Evolutionary conservation across 1,140 invertebrate genomes (phyloP).

Genomic region (Pinna nobilis): DNA sequence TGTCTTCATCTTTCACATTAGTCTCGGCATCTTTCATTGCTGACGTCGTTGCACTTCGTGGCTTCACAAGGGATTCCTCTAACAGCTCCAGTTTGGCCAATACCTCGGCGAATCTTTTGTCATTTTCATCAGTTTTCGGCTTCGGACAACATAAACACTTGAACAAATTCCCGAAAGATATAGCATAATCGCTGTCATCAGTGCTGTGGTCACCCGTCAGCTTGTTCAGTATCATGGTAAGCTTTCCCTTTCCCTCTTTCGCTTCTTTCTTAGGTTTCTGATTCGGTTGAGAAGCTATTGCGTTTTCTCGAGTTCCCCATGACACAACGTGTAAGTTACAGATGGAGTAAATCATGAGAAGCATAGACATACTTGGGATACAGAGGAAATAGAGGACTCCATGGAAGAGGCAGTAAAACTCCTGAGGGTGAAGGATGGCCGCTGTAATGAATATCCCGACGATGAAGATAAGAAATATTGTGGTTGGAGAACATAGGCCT

Average conservation of each 20-base stretch:
- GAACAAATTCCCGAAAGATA: conserved; percentile 67
- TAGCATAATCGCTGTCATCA: conserved; percentile 61
- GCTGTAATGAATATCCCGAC: conserved; percentile 79
- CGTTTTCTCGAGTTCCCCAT: conserved; percentile 93
- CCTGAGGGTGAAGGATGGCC: conserved; percentile 89
- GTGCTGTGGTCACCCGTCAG: conserved; percentile 36
- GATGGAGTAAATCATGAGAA: conserved; percentile 92
- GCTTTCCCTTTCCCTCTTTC: conserved; percentile 33
- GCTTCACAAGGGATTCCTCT: conserved; percentile 1
- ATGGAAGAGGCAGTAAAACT: conserved; percentile 85
- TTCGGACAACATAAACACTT: conserved; percentile 65
- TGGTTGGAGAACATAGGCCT: conserved; percentile 66
- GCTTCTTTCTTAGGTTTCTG: no score
- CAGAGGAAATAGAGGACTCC: conserved; percentile 92
- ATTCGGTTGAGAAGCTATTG: conserved; percentile 74
- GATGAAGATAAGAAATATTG: conserved; percentile 67
- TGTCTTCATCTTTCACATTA: conserved; percentile 22
- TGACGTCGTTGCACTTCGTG: conserved; percentile 40
- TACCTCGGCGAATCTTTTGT: conserved; percentile 51
- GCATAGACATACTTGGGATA: conserved; percentile 94
- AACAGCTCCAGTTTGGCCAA: conserved; percentile 59
- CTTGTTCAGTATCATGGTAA: conserved; percentile 38
- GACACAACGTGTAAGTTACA: conserved; percentile 93
- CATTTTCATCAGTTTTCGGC: conserved; percentile 32
- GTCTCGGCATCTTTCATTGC: conserved; percentile 32